A percentile compares a stretch with the other conserved stretches of the same genome.
phyloP scores from a whole-genome alignment of 64 coral and sea anemone genomes.

The Astreopora myriophthalma region DNA sequence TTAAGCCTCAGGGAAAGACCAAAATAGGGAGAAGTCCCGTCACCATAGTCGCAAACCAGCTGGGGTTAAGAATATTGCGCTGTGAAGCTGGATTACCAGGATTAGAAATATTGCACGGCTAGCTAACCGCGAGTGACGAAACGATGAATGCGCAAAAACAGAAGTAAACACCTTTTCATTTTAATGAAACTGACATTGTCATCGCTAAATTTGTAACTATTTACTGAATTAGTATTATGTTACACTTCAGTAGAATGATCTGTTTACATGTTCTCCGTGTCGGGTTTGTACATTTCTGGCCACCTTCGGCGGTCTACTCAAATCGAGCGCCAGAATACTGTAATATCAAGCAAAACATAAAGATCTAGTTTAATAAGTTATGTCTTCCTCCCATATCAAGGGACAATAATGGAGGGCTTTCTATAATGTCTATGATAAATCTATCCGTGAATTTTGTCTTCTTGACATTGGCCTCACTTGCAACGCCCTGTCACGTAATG shows the following conservation, averaged over 20 bases:
- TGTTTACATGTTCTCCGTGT: no score
- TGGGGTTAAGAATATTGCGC: neutral
- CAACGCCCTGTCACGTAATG: no score
- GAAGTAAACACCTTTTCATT: neutral
- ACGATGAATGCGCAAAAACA: neutral
- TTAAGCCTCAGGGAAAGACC: neutral
- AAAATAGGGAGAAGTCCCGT: neutral
- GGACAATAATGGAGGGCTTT: no score
- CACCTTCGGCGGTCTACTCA: no score
- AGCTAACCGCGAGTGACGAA: neutral
- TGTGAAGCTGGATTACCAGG: neutral
- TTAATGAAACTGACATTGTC: neutral
- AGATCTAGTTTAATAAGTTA: neutral
- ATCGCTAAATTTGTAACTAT: slow-evolving; percentile 8
- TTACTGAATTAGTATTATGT: neutral
- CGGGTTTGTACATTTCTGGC: neutral
- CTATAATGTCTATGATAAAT: neutral
- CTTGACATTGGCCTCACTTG: no score
- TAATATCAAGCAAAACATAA: neutral
- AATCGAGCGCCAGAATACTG: neutral
- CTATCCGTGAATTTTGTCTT: neutral
- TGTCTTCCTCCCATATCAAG: no score
- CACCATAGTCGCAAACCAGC: neutral
- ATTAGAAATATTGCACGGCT: slow-evolving; percentile 1
- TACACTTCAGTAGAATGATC: neutral